Evolutionary conservation across 2,113 vertebrate species (phyloP).

Genomic region (Nibea coibor): DNA sequence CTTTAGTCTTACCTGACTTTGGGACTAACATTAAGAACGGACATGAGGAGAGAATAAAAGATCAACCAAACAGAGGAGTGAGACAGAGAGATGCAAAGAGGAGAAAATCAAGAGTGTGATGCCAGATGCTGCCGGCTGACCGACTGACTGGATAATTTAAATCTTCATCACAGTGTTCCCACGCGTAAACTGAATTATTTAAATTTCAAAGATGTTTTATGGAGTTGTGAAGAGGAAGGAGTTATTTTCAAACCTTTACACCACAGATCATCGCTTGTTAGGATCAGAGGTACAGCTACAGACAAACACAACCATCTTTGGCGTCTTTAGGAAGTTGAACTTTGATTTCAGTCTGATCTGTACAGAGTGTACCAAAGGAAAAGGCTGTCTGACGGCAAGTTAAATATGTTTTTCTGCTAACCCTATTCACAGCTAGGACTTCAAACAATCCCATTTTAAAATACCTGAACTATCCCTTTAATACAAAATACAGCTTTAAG

Average conservation of each 20-base stretch:
- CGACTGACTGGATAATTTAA: not conserved
- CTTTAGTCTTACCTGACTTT: slow-evolving; percentile 97
- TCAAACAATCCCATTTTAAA: too few relatives aligned
- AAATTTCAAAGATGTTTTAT: not conserved
- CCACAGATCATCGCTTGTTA: too few relatives aligned
- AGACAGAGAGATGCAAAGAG: slow-evolving; percentile 86
- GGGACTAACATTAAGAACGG: slow-evolving; percentile 93
- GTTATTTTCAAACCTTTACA: not conserved
- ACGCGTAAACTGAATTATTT: not conserved
- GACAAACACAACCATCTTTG: too few relatives aligned
- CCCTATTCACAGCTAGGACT: too few relatives aligned
- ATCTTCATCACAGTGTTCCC: not conserved
- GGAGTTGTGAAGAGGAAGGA: not conserved
- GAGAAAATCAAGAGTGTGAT: slow-evolving; percentile 83
- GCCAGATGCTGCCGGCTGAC: slow-evolving; percentile 11
- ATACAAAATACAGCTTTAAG: too few relatives aligned
- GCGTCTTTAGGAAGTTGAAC: too few relatives aligned
- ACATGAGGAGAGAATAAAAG: slow-evolving; percentile 80
- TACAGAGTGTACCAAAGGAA: too few relatives aligned
- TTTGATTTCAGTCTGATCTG: too few relatives aligned
- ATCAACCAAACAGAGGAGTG: slow-evolving; percentile 70
- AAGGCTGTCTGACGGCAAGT: too few relatives aligned
- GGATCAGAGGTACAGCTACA: too few relatives aligned
- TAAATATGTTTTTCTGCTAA: too few relatives aligned
- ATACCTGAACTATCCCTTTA: too few relatives aligned